Conservation (phyloP, 2,888 invertebrate genomes). For the Isoperla grammatica region DNA sequence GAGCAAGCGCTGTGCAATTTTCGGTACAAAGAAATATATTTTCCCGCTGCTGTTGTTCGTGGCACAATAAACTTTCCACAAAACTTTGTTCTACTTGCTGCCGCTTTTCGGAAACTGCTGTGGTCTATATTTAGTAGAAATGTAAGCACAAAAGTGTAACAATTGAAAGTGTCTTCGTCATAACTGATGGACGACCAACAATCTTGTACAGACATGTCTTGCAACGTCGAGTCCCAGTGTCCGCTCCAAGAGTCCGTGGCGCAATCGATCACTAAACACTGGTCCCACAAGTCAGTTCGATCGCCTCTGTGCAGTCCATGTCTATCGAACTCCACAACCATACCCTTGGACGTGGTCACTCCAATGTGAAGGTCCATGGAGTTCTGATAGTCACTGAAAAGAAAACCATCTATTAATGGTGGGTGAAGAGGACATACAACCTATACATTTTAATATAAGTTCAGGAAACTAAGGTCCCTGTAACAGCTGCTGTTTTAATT, state of each 20-base stretch:
- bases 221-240: slow-evolving; percentile 64
- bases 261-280: slow-evolving; percentile 45
- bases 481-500: too few species aligned
- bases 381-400: slow-evolving; percentile 71
- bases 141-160: slow-evolving; percentile 78
- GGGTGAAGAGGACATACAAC: neutral
- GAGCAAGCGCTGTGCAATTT: slow-evolving; percentile 46
- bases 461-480: too few species aligned
- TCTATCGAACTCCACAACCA: slow-evolving; percentile 79
- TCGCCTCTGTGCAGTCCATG: slow-evolving; percentile 56
- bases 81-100: slow-evolving; percentile 61
- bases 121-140: slow-evolving; percentile 70
- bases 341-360: slow-evolving; percentile 73
- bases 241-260: slow-evolving; percentile 60
- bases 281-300: slow-evolving; percentile 44
- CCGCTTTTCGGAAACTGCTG: slow-evolving; percentile 62
- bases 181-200: slow-evolving; percentile 50
- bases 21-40: slow-evolving; percentile 77
- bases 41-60: slow-evolving; percentile 72
- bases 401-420: slow-evolving; percentile 11
- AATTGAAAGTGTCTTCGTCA: slow-evolving; percentile 71
- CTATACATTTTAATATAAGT: slow-evolving; percentile 11
- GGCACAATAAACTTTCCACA: slow-evolving; percentile 79
- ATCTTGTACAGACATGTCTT: slow-evolving; percentile 50
- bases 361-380: slow-evolving; percentile 86